Base-by-base conservation (phyloP, 2,797 vertebrate genomes). In the Spondyliosoma cantharus region DNA sequence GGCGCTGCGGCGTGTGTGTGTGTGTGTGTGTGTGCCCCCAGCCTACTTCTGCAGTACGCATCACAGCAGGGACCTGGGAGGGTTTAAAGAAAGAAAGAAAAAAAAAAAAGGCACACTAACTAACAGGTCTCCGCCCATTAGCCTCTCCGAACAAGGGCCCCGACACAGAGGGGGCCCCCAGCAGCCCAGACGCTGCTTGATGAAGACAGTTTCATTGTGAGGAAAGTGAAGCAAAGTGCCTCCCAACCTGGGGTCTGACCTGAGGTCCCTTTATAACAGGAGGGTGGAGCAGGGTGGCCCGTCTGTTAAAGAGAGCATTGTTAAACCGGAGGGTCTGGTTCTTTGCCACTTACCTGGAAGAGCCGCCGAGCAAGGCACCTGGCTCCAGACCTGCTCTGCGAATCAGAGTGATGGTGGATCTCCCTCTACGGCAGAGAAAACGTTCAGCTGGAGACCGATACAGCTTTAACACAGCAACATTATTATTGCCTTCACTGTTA, bases 61-160 rank as follows among this genome's bases (percentile, higher is more conserved):
- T 86, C 91, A 71, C 90, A 90, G 90, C 89, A 78, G 86, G 90
- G 70, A 89, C 75, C 86, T 45, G 73, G 48, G 70, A 88, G 78
- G 59, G 71, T 86, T 91, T 83, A 3, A 85, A 32, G 32, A 32
- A 9, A 37, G 4, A 32, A 1, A 32, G 4, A 32, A 2, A 37
- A 37, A 37, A 29, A 37, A 78, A 83, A 87, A 89, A 85, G 49
- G 78, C 79, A 82, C 69, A 90, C 79, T 86, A 87, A 90, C 78
- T 85, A 87, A 83, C 84, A 78, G 90, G 81, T 91, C 92, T 77
- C 92, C 91, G 89, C 92, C 93, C 93, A 89, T 89, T 78, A 70
- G 81, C 75, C 78, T 58, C 66, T 74, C 60, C 22, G 67, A 83
- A 80, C 85, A 85, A 84, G 87, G 84, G 68, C 74, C 87, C 86